Conservation (phyloP, 2,888 invertebrate species). For the Leptinotarsa tumamoca region DNA sequence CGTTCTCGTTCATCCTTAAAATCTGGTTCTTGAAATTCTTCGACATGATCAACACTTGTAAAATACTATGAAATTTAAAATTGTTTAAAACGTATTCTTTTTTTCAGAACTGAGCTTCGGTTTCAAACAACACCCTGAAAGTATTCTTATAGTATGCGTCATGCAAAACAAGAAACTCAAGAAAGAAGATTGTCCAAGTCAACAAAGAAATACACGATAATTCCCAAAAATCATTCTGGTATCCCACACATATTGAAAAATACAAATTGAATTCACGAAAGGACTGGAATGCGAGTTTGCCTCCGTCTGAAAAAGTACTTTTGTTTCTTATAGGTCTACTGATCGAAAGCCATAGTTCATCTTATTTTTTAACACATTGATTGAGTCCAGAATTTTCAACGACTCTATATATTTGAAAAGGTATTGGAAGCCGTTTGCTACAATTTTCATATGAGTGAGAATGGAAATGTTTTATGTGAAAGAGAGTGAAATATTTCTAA, state of each 20-base stretch:
- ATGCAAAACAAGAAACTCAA: not conserved
- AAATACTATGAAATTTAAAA: not conserved
- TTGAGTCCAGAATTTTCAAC: constrained; percentile 67
- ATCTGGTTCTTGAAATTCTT: no score
- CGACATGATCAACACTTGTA: no score
- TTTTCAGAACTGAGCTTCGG: not conserved
- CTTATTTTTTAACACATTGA: constrained; percentile 64
- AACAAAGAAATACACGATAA: not conserved
- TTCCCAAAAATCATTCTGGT: not conserved
- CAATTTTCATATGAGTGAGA: constrained; percentile 74
- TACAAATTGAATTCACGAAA: not conserved
- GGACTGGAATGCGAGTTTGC: constrained; percentile 75
- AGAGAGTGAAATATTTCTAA: constrained; percentile 72
- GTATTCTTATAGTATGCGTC: not conserved
- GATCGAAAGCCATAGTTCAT: constrained; percentile 69
- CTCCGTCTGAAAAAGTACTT: constrained; percentile 47
- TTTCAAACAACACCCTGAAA: not conserved
- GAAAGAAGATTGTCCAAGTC: not conserved
- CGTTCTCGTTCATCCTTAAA: no score
- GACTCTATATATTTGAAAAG: constrained; percentile 55
- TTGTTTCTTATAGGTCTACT: constrained; percentile 53
- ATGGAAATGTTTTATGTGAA: constrained; percentile 81
- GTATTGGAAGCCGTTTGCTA: constrained; percentile 66
- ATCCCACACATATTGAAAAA: not conserved
- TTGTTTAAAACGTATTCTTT: not conserved